Evolutionary conservation across 1,140 invertebrate genomes (phyloP), one percentile per base, ranked within the genome.

Genomic region (Drosophila mauritiana): DNA sequence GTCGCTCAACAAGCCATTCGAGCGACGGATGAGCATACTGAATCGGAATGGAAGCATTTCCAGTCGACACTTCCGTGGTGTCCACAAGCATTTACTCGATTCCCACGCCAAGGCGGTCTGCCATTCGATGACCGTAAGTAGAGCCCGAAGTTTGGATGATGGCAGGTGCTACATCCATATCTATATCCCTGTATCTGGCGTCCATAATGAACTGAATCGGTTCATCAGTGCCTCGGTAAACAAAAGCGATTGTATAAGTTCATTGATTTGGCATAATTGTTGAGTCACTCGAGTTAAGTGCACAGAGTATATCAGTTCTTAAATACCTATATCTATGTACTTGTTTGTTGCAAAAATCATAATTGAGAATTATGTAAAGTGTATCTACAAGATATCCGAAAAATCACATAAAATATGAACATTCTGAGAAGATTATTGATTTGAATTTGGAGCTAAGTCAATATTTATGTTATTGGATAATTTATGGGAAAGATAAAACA

Each of bases 41-140:
- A 92, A 92, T 53, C 72, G 86, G 64, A 91, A 91, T 74, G 91
- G 91, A 15, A 92, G 80, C 36, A 91, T 92, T 51, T 80, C 85
- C 27, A 82, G 73, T 51, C 81, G 84, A 48, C 78, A 92, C 78
- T 96, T 96, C 91, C 94, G 96, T 63, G 96, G 96, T 39, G 93
- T 97, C n/a, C 96, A 95, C 73, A 96, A 96, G 90, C 95, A 96
- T 80, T 94, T 95, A 83, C 90, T 96, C 34, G 94, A 96, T 73
- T 93, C 94, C 73, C 95, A 95, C 91, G 95, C 95, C 0, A 95
- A 94, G 78, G 92, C 95, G 57, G 93, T 95, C 74, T 94, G 96
- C 61, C 94, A 95, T 85, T 94, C 94, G 51, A 96, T 97, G 96
- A 97, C 96, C 85, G 96, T 96, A 93, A 94, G 95, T 95, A 72